Evolutionary conservation across 2,113 vertebrate genomes (phyloP), one percentile per base, ranked within the genome.

Genomic region (Candoia aspera): DNA sequence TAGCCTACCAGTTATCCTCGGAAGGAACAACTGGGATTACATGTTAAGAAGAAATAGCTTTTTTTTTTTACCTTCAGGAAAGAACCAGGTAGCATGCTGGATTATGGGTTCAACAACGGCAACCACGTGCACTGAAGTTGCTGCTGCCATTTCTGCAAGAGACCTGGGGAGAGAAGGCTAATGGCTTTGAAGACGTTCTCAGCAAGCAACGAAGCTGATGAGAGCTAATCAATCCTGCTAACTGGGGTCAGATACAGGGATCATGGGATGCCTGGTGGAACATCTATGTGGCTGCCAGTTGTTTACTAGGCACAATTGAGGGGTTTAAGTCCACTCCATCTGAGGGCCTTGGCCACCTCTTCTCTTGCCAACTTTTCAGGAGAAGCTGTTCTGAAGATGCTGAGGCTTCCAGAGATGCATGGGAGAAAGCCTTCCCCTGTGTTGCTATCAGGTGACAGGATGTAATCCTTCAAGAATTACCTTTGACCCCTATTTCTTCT

Each of bases 61-160:
- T 79, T 79, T 79, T 79, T 42, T 17, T 79, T 95, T 97, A 99
- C 99, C 99, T 96, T 98, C 99, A 62, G 99, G 99, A 95, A 99
- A 99, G 98, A 99, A 99, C 99, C 99, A 99, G 97, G 99, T 98
- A 0, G 99, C 99, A 0, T 99, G 99, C 95, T 99, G 99, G 94
- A 99, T 99, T 92, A 99, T 99, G 84, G 99, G 99, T 89, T 99
- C 99, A 8, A 99, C 98, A 49, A 99, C 98, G 0, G 99, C 98
- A 9, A 99, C 99, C 96, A 99, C 99, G 0, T 99, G 99, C 92
- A 99, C 99, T 0, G 99, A 99, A 2, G 99, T 99, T 62, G 99
- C 99, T 49, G 99, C 99, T 90, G 99, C 99, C 97, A 99, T 99
- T 94, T 99, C 99, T 49, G 99, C 99, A 87, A 99, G 98, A 24